Evolutionary conservation across 2,113 vertebrate species (phyloP), one percentile per base, ranked within the genome.

Genomic region (Engraulis encrasicolus): DNA sequence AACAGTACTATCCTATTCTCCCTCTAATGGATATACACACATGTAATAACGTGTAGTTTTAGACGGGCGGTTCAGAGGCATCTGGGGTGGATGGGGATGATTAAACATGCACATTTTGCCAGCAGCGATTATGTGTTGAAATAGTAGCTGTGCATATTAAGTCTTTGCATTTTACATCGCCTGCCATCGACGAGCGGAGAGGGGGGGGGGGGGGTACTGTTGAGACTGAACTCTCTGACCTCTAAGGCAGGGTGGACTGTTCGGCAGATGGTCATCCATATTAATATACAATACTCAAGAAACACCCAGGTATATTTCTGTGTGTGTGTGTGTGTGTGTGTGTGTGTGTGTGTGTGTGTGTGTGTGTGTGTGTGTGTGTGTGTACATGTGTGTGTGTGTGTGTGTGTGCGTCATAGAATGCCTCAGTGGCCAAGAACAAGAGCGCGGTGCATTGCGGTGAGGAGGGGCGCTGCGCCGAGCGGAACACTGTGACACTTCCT

Each of bases 261-360:
- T 71, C 80, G 82, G 86, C 84, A 89, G 88, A 89, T 89, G 86
- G 86, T 87, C 84, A 84, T 89, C 85, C 82, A 87, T 87, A 87
- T 87, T 85, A 83, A 89, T 79, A 77, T 36, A 79, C 54, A 36
- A 36, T 38, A 66, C 58, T 66, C 58, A 27, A 23, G 58, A 23
- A 74, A 74, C 66, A 17, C 15, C 34, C 27, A 12, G 15, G 66
- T 34, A 1, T 36, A 7, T 31, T 1, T 61, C 20, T 23, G 6
- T 61, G 6, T 61, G 20, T 27, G 20, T 23, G 14, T 34, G 27
- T 74, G 27, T 74, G 66, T 18, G 66, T 74, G 66, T 9, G 40
- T 9, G 40, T 45, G 9, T 9, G 40, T 9, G 40, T 45, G 40
- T 9, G 40, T 9, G 40, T 45, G 9, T 45, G 40, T 45, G 40